Base-by-base conservation (phyloP, 2,888 invertebrate species). In the Cephus pygmeus region DNA sequence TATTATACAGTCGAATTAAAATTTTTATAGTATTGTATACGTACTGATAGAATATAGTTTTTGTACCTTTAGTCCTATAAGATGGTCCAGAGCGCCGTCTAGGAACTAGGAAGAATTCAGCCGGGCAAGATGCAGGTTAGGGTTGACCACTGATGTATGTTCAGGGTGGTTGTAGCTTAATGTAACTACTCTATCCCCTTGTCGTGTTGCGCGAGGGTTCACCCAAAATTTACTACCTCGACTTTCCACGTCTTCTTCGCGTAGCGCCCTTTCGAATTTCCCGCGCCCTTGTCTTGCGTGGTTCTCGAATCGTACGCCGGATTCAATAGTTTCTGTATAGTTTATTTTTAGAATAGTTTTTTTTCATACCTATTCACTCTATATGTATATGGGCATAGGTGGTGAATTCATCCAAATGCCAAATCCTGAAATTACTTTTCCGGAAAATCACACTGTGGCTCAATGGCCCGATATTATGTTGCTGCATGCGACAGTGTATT, bases 121-220 rank as follows among this genome's bases (percentile, higher is more conserved):
- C 12, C 31, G 30, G 31, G 31, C 11, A 71, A 71, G 71, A 71
- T 15, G 71, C 71, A 34, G 71, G 71, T 71, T 71, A 71, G 71
- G 71, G 71, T 71, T 71, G 71, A 71, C 71, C 71, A 31, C 71
- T 71, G 71, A 71, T 71, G 71, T 71, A 71, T 71, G 71, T 71
- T 23, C 11, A 23, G 31, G 31, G 71, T 15, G 71, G 71, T 11
- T 34, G 71, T 31, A 71, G 1, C 71, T 30, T 71, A 71, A 71
- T 33, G 71, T 71, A 71, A 71, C 71, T 71, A 71, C 71, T 71
- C 71, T 31, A 71, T 71, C 33, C 30, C 23, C 71, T 23, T 15
- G 71, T 34, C 31, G 31, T 6, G 71, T 12, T 34, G 31, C 12
- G 12, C 71, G 71, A 71, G 71, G 71, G 71, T 71, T 71, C 71